Evolutionary conservation across 2,888 invertebrate species (phyloP), one percentile per base, ranked within the genome.

Genomic region (Dasypogon diadema): DNA sequence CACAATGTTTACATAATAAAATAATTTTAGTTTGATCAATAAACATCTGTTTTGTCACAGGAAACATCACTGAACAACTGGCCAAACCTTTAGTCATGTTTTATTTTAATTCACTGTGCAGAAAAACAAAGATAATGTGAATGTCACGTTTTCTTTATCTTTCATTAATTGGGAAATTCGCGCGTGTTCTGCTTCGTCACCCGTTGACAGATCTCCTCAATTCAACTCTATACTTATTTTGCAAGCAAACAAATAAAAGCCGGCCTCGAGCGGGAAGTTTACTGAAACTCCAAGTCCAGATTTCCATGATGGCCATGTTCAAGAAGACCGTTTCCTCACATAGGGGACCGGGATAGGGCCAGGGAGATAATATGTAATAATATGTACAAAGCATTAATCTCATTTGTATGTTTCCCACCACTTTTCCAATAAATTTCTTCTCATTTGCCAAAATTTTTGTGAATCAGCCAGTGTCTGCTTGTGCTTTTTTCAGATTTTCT

Each of bases 391-490:
- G n/a, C 12, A n/a, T 12, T 1, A 42, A 12, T 42, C 12, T 42
- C 42, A 42, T 18, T 48, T 46, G 65, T 22, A 65, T 65, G 42
- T 65, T 65, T 46, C 22, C 46, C 21, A 42, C 65, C 2, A 51
- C 12, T 55, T 63, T 54, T 56, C 26, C 22, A 68, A 68, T 37
- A 68, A 70, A 72, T 56, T 26, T 56, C 14, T 22, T 21, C 37
- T 56, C 54, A 30, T 54, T 70, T 73, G 72, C 72, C 72, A 73
- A 73, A 72, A 22, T 56, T 56, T n/a, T 56, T 56, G 16, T 37
- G 72, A 73, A 73, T 51, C 74, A 74, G 60, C 30, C 26, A 54
- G 18, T 74, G 56, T 16, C 46, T 65, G 37, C 65, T 65, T 42
- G 65, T 65, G 37, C 24, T 65, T 65, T 65, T 65, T 65, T 16